Conservation (phyloP, 2,113 vertebrate genomes). For the Crocuta crocuta region DNA sequence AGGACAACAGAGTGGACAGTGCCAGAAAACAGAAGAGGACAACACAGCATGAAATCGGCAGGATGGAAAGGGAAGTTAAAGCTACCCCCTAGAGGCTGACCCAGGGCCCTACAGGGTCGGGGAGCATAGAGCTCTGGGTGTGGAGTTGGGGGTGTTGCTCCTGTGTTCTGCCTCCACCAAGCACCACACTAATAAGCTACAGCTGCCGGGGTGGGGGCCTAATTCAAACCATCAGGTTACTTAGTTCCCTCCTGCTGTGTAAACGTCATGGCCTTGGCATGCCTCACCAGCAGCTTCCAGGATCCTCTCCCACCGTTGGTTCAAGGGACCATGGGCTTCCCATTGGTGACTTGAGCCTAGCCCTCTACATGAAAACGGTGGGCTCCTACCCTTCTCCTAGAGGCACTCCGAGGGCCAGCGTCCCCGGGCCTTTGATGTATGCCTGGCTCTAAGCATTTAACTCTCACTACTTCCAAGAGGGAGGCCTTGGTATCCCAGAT, state of each 20-base stretch:
- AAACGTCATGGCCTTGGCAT: conserved; percentile 1
- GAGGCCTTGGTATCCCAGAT: background rate
- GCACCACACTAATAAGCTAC: conserved; percentile 36
- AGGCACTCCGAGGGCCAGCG: background rate
- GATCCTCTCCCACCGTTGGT: background rate
- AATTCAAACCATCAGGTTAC: conserved; percentile 60
- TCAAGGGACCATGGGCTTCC: background rate
- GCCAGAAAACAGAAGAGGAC: background rate
- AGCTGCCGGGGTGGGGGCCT: conserved; percentile 47
- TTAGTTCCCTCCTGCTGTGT: background rate
- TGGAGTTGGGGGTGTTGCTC: background rate
- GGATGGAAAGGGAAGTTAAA: background rate
- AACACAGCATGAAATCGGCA: no score
- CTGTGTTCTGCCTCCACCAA: background rate
- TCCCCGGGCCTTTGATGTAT: background rate
- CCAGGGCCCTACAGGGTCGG: no score
- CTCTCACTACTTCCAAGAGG: background rate
- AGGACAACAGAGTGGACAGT: no score
- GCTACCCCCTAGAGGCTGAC: background rate
- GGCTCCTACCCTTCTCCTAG: background rate
- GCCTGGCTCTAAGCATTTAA: background rate
- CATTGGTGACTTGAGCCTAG: background rate
- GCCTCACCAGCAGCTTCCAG: background rate
- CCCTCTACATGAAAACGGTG: background rate
- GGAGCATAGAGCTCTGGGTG: background rate